phyloP scores from a whole-genome alignment of 92 coral and sea anemone genomes.

The Anthopleura xanthogrammica region DNA sequence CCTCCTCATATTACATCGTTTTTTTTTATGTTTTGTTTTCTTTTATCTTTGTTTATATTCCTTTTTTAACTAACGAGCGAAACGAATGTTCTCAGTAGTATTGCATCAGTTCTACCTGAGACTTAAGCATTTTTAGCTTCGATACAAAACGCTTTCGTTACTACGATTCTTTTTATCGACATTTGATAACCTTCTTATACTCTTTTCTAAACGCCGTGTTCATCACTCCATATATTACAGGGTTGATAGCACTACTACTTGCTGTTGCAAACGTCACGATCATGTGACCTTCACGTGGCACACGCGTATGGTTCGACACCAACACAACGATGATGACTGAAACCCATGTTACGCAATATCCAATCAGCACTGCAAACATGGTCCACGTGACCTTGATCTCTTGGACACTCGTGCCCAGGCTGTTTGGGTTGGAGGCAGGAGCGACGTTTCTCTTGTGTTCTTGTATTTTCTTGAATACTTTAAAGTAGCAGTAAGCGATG shows the following conservation, averaged over 20 bases:
- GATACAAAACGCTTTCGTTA: too few species aligned
- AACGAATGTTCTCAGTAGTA: too few species aligned
- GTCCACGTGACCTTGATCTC: conserved; percentile 39
- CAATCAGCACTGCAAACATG: conserved; percentile 24
- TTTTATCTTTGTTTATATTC: too few species aligned
- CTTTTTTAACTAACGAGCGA: too few species aligned
- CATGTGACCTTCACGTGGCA: too few species aligned
- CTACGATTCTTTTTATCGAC: neutral
- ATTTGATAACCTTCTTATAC: neutral
- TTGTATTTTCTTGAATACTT: conserved; percentile 30
- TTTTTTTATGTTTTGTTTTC: too few species aligned
- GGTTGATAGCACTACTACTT: too few species aligned
- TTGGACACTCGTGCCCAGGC: conserved; percentile 2
- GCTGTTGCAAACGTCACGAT: too few species aligned
- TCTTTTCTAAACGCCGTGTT: neutral
- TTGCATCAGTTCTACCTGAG: too few species aligned
- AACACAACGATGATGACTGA: conserved; percentile 21
- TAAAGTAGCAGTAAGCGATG: conserved; percentile 18
- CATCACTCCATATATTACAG: neutral
- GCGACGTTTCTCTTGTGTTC: conserved; percentile 22
- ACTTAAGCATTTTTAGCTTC: too few species aligned
- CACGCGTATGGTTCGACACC: neutral
- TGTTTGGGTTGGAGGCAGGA: conserved; percentile 2
- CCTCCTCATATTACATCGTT: too few species aligned
- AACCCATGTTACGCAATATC: conserved; percentile 12